Evolutionary conservation across 2,888 invertebrate genomes (phyloP), one percentile per base, ranked within the genome.

Genomic region (Linnaemya tessellans): DNA sequence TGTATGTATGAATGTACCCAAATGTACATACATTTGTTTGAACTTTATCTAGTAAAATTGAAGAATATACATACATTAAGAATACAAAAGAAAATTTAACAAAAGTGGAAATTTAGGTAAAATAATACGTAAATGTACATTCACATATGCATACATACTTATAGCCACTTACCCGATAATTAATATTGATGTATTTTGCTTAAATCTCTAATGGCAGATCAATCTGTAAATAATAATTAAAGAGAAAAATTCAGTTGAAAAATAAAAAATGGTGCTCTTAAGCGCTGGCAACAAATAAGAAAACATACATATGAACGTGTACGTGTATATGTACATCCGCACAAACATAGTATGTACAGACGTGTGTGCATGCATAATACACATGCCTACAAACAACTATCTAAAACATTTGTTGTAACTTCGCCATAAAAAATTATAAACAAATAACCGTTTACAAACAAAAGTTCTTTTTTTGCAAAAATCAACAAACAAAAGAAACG

Each of bases 141-240:
- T 67, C n/a, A 49, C 35, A 54, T 79, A 18, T 49, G 60, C 25
- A 4, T 58, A 54, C 20, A 49, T 35, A 60, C 30, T 35, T 0
- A 51, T 46, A n/a, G n/a, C 20, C 18, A 82, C 86, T 86, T 83
- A 86, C 86, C 86, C 80, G 73, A 67, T 35, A 68, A 51, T 73
- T 68, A 35, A 71, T 22, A 81, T 65, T 54, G 70, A 38, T 49
- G 77, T 54, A 1, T 56, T 41, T 71, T 62, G 41, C 20, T 70
- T 46, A 68, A 60, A 49, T 60, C 11, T 60, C 64, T 54, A 56
- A 70, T 80, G 60, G 71, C 18, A 73, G 80, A 65, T 77, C 35
- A 77, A 71, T 70, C 65, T 78, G 65, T 7, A 78, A 67, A 30
- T 62, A 62, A 73, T 60, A 60, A 78, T 77, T 67, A 70, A 25